phyloP scores from a whole-genome alignment of 1,140 invertebrate species.

The Leptinotarsa undecemlineata region DNA sequence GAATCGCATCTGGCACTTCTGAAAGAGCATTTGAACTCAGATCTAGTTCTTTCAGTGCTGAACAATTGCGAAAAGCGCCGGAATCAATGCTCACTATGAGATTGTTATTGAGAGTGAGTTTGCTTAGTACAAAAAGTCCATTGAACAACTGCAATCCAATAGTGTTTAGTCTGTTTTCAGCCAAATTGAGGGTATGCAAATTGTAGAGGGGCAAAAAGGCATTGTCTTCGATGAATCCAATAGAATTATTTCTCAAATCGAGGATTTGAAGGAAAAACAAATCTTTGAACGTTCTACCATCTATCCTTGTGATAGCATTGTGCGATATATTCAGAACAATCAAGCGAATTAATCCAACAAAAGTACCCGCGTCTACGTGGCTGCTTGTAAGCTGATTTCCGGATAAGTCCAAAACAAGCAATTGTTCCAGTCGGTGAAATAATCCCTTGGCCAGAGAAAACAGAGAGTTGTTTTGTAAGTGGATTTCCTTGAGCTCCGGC shows the following conservation, averaged over 20 bases:
- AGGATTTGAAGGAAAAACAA: slow-evolving; percentile 85
- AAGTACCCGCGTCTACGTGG: slow-evolving; percentile 80
- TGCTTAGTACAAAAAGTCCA: slow-evolving; percentile 80
- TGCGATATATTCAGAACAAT: slow-evolving; percentile 84
- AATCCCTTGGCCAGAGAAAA: slow-evolving; percentile 78
- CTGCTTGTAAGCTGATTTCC: slow-evolving; percentile 83
- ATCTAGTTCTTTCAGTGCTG: slow-evolving; percentile 87
- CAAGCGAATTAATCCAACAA: slow-evolving; percentile 79
- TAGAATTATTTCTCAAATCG: slow-evolving; percentile 84
- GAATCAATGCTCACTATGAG: slow-evolving; percentile 77
- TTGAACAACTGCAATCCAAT: slow-evolving; percentile 82
- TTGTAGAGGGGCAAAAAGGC: slow-evolving; percentile 85
- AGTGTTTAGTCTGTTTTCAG: slow-evolving; percentile 80
- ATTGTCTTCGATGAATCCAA: slow-evolving; percentile 83
- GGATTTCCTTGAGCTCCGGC: slow-evolving; percentile 78
- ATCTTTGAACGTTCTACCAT: slow-evolving; percentile 84
- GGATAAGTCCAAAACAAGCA: slow-evolving; percentile 84
- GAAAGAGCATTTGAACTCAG: slow-evolving; percentile 82
- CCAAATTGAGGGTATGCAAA: slow-evolving; percentile 81
- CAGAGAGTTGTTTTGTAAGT: slow-evolving; percentile 79
- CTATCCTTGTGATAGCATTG: slow-evolving; percentile 80
- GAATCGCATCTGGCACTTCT: slow-evolving; percentile 79
- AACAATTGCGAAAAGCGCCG: slow-evolving; percentile 88
- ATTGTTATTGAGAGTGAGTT: slow-evolving; percentile 84
- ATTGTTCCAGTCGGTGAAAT: slow-evolving; percentile 80